phyloP scores from a whole-genome alignment of 2,888 invertebrate genomes.

The Callinectes sapidus region DNA sequence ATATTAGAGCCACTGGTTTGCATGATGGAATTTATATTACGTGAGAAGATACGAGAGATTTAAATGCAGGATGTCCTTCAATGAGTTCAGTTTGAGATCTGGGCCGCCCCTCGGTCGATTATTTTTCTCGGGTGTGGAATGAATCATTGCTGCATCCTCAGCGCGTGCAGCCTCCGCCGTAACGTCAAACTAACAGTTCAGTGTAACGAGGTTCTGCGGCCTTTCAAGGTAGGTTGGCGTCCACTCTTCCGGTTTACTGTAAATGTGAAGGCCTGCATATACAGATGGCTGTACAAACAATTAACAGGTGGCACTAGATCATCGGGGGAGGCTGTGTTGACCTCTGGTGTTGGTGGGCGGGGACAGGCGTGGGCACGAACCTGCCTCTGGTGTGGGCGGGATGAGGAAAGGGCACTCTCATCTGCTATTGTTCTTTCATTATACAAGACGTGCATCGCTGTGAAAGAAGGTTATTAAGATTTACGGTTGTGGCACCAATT shows the following conservation, averaged over 20 bases:
- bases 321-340: neutral
- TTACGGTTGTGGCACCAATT: neutral
- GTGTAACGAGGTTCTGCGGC: constrained; percentile 43
- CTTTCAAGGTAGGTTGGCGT: constrained; percentile 45
- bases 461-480: neutral
- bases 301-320: neutral
- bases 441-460: neutral
- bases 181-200: neutral
- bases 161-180: neutral
- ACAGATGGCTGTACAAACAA: neutral
- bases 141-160: neutral
- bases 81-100: neutral
- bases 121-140: neutral
- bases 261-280: constrained; percentile 34
- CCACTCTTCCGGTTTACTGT: constrained; percentile 53
- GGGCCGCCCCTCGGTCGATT: neutral
- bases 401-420: neutral
- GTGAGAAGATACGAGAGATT: neutral
- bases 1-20: neutral
- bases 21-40: neutral
- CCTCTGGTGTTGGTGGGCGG: neutral
- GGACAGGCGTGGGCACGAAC: neutral
- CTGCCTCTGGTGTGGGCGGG: neutral
- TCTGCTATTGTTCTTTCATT: neutral
- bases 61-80: constrained; percentile 8